Base-by-base conservation (phyloP, 1,140 invertebrate species). In the Halesus radiatus region DNA sequence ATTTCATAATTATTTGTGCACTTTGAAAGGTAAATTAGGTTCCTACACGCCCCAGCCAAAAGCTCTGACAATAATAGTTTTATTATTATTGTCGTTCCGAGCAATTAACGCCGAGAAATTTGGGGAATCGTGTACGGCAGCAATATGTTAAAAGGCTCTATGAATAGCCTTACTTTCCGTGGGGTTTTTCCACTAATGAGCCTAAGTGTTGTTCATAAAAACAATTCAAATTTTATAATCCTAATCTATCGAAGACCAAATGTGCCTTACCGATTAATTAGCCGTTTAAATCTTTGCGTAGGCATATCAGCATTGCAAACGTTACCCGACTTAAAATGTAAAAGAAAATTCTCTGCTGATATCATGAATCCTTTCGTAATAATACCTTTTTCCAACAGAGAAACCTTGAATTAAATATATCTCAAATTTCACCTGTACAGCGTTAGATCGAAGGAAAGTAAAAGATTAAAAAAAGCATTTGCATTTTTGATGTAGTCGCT, bases 51-150 rank as follows among this genome's bases (percentile, higher is more conserved):
- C 8, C 64, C 64, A 72, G 32, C 50, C 45, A 20, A 72, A 53
- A 72, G n/a, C 37, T 45, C 37, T 45, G 10, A 45, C 37, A 45
- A 45, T 0, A 45, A 45, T 45, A 45, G 1, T 45, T 45, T 45
- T 50, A 56, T 13, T 50, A 53, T 45, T 20, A 50, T 52, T 80
- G 58, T 80, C 75, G 78, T 80, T 80, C 72, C 72, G 50, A 23
- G 60, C 78, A 80, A 80, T 80, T 80, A 80, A 80, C 78, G 66
- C 72, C 72, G 13, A 56, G 29, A 23, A 58, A 50, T 75, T 58
- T 26, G 15, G 6, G 23, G 23, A 64, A 29, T 26, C 60, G 60
- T 23, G 6, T 1, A 10, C 37, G 8, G 5, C 26, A 3, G 66
- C 66, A 70, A 70, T 70, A 45, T 5, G 37, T 70, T 22, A 18